Evolutionary conservation across 2,888 invertebrate genomes (phyloP).

Genomic region (Heliothis peltigera): DNA sequence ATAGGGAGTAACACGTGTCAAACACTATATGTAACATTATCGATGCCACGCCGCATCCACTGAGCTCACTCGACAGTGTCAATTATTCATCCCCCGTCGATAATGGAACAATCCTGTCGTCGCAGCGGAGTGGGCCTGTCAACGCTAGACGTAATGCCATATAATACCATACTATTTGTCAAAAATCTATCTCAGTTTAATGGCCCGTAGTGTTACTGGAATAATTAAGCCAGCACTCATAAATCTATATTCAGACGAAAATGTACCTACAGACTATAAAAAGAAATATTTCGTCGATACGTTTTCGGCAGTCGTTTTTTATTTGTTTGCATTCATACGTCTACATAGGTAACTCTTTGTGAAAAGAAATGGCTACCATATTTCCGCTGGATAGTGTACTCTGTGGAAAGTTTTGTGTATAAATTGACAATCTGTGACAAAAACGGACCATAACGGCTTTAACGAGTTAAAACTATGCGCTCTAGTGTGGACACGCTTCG

Average conservation of each 20-base stretch:
- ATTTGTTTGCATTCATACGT: neutral
- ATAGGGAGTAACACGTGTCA: constrained; percentile 49
- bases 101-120: constrained; percentile 89
- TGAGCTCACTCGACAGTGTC: constrained; percentile 77
- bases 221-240: constrained; percentile 35
- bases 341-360: constrained; percentile 7
- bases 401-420: constrained; percentile 10
- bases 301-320: neutral
- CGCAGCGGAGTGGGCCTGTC: constrained; percentile 82
- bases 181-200: constrained; percentile 75
- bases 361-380: constrained; percentile 13
- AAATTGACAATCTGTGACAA: constrained; percentile 34
- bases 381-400: constrained; percentile 12
- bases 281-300: neutral
- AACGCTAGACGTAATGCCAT: constrained; percentile 82
- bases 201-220: constrained; percentile 47
- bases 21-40: constrained; percentile 39
- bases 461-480: constrained; percentile 39
- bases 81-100: constrained; percentile 85
- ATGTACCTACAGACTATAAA: neutral
- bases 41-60: constrained; percentile 73
- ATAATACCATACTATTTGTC: constrained; percentile 68
- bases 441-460: constrained; percentile 32
- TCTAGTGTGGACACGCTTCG: constrained; percentile 30
- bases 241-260: constrained; percentile 17